These are phyloP conservation scores for Enteromius unitaeniatus DNA, from an alignment of 2,797 vertebrate species.

Conservation along the genomic window DNA sequence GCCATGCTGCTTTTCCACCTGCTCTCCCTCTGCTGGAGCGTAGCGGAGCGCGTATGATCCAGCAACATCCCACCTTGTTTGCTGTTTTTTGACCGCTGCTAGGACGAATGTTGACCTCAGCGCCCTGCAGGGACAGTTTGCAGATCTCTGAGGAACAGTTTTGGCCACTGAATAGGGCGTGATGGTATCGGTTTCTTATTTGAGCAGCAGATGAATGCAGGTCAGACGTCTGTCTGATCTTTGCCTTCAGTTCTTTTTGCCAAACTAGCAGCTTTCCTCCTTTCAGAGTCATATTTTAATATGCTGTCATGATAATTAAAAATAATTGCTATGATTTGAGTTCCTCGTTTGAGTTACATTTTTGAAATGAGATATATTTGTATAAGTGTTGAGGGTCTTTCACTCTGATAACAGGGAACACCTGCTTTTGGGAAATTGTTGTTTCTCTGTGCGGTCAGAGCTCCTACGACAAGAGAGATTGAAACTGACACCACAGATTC, in stretches of 20 bases:
- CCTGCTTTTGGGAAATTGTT: background rate
- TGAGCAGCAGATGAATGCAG: background rate
- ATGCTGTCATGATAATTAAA: background rate
- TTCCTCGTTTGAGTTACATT: background rate
- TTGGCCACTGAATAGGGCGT: background rate
- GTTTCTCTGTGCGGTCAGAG: background rate
- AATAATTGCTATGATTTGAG: background rate
- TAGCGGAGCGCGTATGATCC: constrained; percentile 32
- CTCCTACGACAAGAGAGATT: too few relatives aligned
- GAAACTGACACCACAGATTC: background rate
- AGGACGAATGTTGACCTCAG: constrained; percentile 44
- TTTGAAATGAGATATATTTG: background rate
- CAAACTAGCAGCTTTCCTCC: background rate
- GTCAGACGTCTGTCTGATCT: background rate
- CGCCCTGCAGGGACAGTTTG: background rate
- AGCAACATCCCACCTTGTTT: constrained; percentile 24
- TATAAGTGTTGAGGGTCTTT: background rate
- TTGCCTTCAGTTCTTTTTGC: constrained; percentile 3
- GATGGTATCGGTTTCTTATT: background rate
- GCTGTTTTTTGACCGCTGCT: constrained; percentile 36
- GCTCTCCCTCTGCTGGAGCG: constrained; percentile 57
- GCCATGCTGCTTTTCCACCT: constrained; percentile 66
- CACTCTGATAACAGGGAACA: background rate
- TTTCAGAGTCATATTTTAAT: background rate
- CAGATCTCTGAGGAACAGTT: background rate